Percentiles rank a stretch among this genome's conserved stretches.
Evolutionary conservation across 2,888 invertebrate species (phyloP).

Genomic region (Urechis unicinctus): DNA sequence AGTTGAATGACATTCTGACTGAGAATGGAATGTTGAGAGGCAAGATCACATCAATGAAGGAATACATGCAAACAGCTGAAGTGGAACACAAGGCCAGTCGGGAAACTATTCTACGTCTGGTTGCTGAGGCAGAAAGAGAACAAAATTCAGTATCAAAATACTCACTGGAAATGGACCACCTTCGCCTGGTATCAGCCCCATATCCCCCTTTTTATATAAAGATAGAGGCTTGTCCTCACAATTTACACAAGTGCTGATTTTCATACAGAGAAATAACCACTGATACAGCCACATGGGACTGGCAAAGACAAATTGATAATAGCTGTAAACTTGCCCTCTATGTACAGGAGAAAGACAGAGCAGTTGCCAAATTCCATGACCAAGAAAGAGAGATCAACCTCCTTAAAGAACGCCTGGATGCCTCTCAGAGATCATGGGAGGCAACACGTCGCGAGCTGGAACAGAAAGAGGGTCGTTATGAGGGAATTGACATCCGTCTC

Average conservation of each 20-base stretch:
- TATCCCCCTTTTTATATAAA: no score
- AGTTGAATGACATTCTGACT: conserved; percentile 39
- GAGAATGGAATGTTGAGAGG: conserved; percentile 47
- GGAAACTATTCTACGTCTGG: conserved; percentile 50
- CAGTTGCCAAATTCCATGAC: background rate
- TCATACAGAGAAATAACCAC: no score
- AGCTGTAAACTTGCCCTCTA: no score
- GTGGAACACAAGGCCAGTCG: conserved; percentile 47
- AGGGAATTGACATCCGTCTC: conserved; percentile 31
- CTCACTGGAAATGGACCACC: conserved; percentile 33
- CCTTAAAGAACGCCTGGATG: conserved; percentile 22
- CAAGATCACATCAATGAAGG: conserved; percentile 40
- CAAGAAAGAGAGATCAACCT: conserved; percentile 32
- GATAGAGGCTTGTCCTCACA: no score
- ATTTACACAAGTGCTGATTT: no score
- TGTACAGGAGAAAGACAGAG: conserved; percentile 32
- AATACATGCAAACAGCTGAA: conserved; percentile 40
- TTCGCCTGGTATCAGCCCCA: conserved; percentile 42
- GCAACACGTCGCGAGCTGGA: conserved; percentile 19
- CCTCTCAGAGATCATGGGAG: conserved; percentile 16
- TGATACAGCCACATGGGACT: no score
- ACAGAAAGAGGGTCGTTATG: conserved; percentile 30
- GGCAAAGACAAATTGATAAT: no score
- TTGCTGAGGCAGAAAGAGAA: conserved; percentile 38
- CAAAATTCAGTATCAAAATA: conserved; percentile 35